Base-by-base conservation (phyloP, 2,113 vertebrate genomes). In the Blennius ocellaris region DNA sequence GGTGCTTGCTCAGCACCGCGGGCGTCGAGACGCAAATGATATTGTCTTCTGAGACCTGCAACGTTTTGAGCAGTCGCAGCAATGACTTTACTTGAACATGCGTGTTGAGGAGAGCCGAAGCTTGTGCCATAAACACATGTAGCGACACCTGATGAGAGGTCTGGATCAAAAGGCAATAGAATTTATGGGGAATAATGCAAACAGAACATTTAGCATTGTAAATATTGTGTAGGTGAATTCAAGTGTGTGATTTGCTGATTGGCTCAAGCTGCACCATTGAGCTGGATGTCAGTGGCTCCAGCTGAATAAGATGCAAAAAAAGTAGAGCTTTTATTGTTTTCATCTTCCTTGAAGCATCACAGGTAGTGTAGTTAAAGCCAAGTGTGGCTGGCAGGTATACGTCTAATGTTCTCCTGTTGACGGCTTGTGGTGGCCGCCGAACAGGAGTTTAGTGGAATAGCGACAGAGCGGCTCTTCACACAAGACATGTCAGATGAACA, bases 11-110 rank as follows among this genome's bases (percentile, higher is more conserved):
- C 66, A 71, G 68, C 76, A 48, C 40, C 51, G 11, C 47, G 37
- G 61, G 70, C 72, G 55, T 51, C 15, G 45, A 72, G 79, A 84
- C 59, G 83, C 55, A 89, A 78, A 83, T 67, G 40, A 15, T 48
- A 43, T 51, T 75, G 70, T 81, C 55, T 72, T 53, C 37, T 62
- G 16, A 49, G 56, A 78, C 39, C 50, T 15, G 17, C 70, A 63
- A 56, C 50, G 45, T 44, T 48, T 74, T 69, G 15, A 52, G 36
- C 14, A 62, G 59, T 40, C 14, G 10, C 12, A 38, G 54, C 44
- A 53, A 36, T 37, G 59, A 51, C 7, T 11, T 52, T 12, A 11
- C 40, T 49, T 45, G 21, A 1, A 59, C 38, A 63, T n/a, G 6
- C 38, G 44, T 51, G 17, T 9, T 51, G 30, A 36, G 0, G 40